These are phyloP conservation scores for Rhamnusium bicolor DNA, from an alignment of 2,888 invertebrate species.

Conservation along the genomic window DNA sequence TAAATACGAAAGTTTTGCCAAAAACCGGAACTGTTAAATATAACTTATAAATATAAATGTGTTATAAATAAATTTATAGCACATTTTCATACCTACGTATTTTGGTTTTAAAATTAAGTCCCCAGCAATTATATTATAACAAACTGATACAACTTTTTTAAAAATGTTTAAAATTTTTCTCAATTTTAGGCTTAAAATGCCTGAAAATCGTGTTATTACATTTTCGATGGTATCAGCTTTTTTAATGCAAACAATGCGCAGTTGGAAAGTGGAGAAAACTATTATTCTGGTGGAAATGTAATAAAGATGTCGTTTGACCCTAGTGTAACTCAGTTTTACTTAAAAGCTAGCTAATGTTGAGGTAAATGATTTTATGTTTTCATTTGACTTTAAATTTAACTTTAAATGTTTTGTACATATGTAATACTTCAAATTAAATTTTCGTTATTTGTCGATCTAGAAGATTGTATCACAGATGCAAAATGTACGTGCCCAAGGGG, in stretches of 20 bases:
- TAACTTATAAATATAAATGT: too few relatives aligned
- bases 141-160: neutral
- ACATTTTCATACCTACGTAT: neutral
- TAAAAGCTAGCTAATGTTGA: neutral
- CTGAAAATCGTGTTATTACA: conserved; percentile 4
- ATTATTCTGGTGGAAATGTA: conserved; percentile 4
- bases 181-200: neutral
- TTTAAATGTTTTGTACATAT: neutral
- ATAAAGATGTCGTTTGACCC: conserved; percentile 5
- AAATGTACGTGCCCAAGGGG: conserved; percentile 18
- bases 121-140: too few relatives aligned
- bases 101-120: neutral
- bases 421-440: neutral
- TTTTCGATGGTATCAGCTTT: neutral
- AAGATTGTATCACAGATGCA: conserved; percentile 2
- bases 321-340: conserved; percentile 1
- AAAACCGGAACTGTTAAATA: neutral
- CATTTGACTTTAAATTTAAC: too few relatives aligned
- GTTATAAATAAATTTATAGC: neutral
- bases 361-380: neutral
- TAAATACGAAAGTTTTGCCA: neutral
- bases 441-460: conserved; percentile 3
- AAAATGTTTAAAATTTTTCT: neutral
- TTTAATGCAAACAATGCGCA: too few relatives aligned
- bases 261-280: conserved; percentile 16